Evolutionary conservation across 2,113 vertebrate genomes (phyloP), one percentile per base, ranked within the genome.

Genomic region (Channa maculata): DNA sequence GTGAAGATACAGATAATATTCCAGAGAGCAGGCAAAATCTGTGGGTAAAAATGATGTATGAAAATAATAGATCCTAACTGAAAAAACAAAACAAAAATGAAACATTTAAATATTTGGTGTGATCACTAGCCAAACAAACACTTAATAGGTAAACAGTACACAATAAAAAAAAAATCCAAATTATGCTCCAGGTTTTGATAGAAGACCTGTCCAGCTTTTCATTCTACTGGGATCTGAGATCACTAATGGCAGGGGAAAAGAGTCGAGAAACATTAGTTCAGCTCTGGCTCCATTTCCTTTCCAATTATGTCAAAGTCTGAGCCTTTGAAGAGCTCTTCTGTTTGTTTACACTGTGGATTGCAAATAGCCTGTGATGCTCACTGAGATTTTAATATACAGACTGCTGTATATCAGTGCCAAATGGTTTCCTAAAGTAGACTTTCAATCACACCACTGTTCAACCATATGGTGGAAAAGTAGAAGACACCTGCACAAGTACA

Each of bases 301-400:
- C 70, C 86, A 90, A 88, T 92, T 86, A 88, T 80, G 71, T 84
- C 11, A 5, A 80, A 75, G 76, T 72, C 81, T 44, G 58, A 86
- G 86, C 54, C 86, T 86, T 85, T 91, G 86, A 90, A 91, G 86
- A 84, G 83, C 81, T 78, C 77, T 78, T 86, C 58, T 87, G 84
- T 91, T 90, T 90, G 87, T 89, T 88, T 88, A 84, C 86, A 85
- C 52, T 64, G 71, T 41, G 71, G 80, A 80, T 57, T 72, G 71
- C 54, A 85, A 89, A 87, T 77, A 68, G 80, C 68, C 79, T 85
- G 66, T 86, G 79, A 91, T 75, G 76, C 79, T 80, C 15, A 44
- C 80, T 75, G 70, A 81, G 82, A 88, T 88, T 82, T 80, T 72
- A 84, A 86, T 81, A 86, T 70, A 75, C 75, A 74, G 72, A 71